Evolutionary conservation across 2,797 vertebrate species (phyloP).

Genomic region (Xenops minutus): DNA sequence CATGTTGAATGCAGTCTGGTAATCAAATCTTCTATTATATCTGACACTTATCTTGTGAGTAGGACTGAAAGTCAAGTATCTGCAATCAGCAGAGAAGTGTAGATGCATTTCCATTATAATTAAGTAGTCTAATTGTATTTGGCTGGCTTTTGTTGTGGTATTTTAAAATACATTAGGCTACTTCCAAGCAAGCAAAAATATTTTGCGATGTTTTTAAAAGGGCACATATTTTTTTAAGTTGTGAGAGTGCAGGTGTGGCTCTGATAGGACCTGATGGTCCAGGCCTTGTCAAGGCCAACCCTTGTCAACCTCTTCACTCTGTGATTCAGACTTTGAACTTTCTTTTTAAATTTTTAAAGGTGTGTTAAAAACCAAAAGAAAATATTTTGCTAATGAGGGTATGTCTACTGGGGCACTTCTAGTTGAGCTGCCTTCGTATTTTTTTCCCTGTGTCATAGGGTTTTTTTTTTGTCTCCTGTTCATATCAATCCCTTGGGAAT

Average conservation of each 20-base stretch:
- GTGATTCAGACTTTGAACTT: background rate
- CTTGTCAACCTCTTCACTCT: background rate
- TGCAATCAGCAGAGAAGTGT: slow-evolving; percentile 32
- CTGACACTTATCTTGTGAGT: background rate
- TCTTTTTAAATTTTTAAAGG: background rate
- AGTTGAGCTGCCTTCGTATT: rapidly evolving
- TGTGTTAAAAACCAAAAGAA: background rate
- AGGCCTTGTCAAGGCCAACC: background rate
- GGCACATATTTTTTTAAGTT: background rate
- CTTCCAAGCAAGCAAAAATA: background rate
- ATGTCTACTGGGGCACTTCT: background rate
- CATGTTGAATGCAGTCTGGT: background rate
- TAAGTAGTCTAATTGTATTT: slow-evolving; percentile 42
- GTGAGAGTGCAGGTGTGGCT: background rate
- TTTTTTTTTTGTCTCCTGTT: background rate
- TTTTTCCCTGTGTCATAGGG: background rate
- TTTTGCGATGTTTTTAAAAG: background rate
- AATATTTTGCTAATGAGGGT: background rate
- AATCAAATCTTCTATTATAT: slow-evolving; percentile 5
- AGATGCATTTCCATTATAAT: slow-evolving; percentile 27
- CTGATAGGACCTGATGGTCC: background rate
- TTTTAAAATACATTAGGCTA: background rate
- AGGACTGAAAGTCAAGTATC: slow-evolving; percentile 32
- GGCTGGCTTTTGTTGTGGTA: background rate
- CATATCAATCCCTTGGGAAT: background rate